These are phyloP conservation scores for Drosophila fulvimacula DNA, from an alignment of 2,888 invertebrate genomes.

Conservation along the genomic window DNA sequence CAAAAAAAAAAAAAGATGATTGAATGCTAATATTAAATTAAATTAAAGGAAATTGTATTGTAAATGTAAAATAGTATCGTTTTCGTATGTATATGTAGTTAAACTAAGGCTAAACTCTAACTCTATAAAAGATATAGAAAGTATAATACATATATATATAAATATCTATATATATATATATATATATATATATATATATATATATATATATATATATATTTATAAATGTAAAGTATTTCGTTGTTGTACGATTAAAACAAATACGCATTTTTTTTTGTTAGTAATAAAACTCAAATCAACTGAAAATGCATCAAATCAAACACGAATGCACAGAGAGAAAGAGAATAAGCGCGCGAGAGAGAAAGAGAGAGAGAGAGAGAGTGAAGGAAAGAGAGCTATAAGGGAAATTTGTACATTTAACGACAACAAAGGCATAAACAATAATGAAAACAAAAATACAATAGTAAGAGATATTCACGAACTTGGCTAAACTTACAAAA, in stretches of 20 bases:
- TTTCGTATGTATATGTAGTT: slow-evolving; percentile 59
- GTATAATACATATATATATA: slow-evolving; percentile 29
- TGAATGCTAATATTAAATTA: slow-evolving; percentile 42
- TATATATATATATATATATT: slow-evolving; percentile 38
- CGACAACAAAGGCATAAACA: slow-evolving; percentile 48
- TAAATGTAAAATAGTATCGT: slow-evolving; percentile 59
- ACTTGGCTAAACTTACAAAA: slow-evolving; percentile 36
- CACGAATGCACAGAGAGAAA: slow-evolving; percentile 14
- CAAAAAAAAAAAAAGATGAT: slow-evolving; percentile 31
- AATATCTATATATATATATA: not conserved
- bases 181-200: slow-evolving; percentile 25
- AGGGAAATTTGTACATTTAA: slow-evolving; percentile 53
- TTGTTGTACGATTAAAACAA: slow-evolving; percentile 76
- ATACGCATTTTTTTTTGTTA: slow-evolving; percentile 75
- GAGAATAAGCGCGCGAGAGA: too few species aligned
- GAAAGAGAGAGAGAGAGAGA: not conserved
- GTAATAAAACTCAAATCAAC: slow-evolving; percentile 55
- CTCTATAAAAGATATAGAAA: slow-evolving; percentile 42
- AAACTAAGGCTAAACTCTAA: slow-evolving; percentile 53
- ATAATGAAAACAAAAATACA: slow-evolving; percentile 45
- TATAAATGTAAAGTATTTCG: slow-evolving; percentile 77
- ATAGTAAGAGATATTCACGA: slow-evolving; percentile 36
- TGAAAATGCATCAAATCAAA: slow-evolving; percentile 28
- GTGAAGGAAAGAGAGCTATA: not conserved
- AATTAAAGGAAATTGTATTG: slow-evolving; percentile 55